Base-by-base conservation (phyloP, 92 coral and sea anemone genomes). In the Epizoanthus ramosus region DNA sequence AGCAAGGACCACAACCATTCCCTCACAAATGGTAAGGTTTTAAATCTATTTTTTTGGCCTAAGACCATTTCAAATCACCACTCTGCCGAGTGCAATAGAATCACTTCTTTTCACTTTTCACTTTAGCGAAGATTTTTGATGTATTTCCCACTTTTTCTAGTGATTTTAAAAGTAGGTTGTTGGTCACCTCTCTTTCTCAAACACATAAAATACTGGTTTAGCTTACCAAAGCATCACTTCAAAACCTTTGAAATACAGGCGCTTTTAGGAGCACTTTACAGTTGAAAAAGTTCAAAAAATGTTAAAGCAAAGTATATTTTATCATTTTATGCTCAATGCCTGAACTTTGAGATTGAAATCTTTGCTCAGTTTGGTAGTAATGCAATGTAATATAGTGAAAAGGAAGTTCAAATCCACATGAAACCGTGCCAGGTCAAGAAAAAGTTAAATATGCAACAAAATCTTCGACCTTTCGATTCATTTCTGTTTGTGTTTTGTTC, bases 111-210 rank as follows among this genome's bases (percentile, higher is more conserved):
- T 28, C 63, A 77, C 21, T 77, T 77, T 60, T 59, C 16, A 77
- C 57, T 41, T 41, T 69, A 60, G 82, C 82, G 82, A 77, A 68
- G 82, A 77, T 19, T 77, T 77, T 77, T 77, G 19, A 8, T 18
- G 43, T 77, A 68, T 77, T 77, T 77, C 61, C 63, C 4, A 60
- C 52, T 88, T 88, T 85, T 91, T 91, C 91, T 82, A 72, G 84
- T 83, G 89, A 91, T 91, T 84, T 93, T 71, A 93, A 93, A 93
- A 93, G 94, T 91, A 93, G 89, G 91, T 85, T 85, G 92, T 84
- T 80, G 89, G 84, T 88, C 84, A 85, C 52, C 84, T 89, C 89
- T 80, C 54, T 80, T 85, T 74, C 83, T 75, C 87, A 80, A 84
- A 84, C 72, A 85, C 84, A 85, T 85, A 61, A 58, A 77, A 77